Evolutionary conservation across 2,797 vertebrate genomes (phyloP).

Genomic region (Gambelia wislizenii): DNA sequence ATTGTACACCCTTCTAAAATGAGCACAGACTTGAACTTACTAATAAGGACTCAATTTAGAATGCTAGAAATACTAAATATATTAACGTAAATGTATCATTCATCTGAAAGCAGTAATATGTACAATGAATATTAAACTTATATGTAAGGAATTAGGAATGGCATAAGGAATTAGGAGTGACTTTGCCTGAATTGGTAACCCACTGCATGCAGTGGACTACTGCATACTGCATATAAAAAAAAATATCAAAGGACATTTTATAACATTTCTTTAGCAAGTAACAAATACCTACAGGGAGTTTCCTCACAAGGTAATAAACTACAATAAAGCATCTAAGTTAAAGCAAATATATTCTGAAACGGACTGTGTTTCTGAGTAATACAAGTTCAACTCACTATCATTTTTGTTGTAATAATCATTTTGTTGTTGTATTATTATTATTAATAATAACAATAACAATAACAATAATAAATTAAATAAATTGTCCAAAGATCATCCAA

Average conservation of each 20-base stretch:
- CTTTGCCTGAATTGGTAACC: no score
- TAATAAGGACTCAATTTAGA: background rate
- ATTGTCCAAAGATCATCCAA: no score
- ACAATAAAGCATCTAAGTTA: no score
- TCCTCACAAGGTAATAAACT: no score
- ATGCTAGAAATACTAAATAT: background rate
- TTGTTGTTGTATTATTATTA: no score
- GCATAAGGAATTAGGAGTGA: no score
- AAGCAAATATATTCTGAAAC: background rate
- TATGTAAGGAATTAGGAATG: background rate
- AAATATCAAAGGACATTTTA: background rate
- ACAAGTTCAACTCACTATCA: no score
- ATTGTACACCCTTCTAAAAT: background rate
- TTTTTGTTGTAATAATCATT: no score
- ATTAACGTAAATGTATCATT: background rate
- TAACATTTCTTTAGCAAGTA: background rate
- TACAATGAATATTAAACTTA: background rate
- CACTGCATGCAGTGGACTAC: no score
- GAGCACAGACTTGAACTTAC: background rate
- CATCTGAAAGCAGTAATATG: background rate
- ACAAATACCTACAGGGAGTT: background rate
- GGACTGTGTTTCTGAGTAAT: background rate
- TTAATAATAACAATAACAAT: no score
- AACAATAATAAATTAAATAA: no score
- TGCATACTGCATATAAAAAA: background rate